Conservation (phyloP, 2,888 invertebrate genomes). For the Drosophila rubida region DNA sequence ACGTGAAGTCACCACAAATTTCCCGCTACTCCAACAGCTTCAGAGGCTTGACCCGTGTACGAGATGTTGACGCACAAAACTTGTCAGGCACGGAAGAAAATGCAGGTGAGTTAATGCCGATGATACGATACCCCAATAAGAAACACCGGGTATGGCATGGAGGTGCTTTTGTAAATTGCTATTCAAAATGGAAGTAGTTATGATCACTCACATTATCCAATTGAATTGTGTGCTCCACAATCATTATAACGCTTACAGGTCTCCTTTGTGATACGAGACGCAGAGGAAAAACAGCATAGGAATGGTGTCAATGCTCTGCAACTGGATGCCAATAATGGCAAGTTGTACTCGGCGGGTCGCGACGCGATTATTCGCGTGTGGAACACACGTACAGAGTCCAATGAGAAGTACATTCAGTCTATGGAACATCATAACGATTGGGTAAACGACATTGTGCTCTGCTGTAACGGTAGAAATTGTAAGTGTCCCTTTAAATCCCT, state of each 20-base stretch:
- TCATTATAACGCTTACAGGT: conserved; percentile 87
- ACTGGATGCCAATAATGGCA: conserved; percentile 93
- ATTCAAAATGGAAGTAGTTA: not conserved
- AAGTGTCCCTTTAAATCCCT: conserved; percentile 53
- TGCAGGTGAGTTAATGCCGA: conserved; percentile 85
- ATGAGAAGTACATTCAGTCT: conserved; percentile 94
- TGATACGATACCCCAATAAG: conserved; percentile 38
- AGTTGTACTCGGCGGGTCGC: conserved; percentile 95
- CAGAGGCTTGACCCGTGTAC: conserved; percentile 47
- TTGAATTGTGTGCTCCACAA: conserved; percentile 9
- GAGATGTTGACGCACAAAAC: conserved; percentile 85
- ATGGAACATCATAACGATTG: conserved; percentile 99
- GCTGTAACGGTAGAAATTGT: conserved; percentile 98
- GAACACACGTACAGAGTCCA: conserved; percentile 88
- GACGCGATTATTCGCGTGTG: conserved; percentile 98
- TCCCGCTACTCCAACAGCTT: conserved; percentile 37
- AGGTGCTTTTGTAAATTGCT: not conserved
- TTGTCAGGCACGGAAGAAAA: conserved; percentile 85
- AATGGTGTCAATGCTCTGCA: conserved; percentile 98
- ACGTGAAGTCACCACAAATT: conserved; percentile 46
- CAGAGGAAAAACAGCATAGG: conserved; percentile 96
- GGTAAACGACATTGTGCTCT: conserved; percentile 99
- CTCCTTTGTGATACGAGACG: conserved; percentile 98
- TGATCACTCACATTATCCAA: conserved; percentile 12
- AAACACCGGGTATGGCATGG: conserved; percentile 55